phyloP scores from a whole-genome alignment of 2,888 invertebrate species.

The Capitulum mitella region DNA sequence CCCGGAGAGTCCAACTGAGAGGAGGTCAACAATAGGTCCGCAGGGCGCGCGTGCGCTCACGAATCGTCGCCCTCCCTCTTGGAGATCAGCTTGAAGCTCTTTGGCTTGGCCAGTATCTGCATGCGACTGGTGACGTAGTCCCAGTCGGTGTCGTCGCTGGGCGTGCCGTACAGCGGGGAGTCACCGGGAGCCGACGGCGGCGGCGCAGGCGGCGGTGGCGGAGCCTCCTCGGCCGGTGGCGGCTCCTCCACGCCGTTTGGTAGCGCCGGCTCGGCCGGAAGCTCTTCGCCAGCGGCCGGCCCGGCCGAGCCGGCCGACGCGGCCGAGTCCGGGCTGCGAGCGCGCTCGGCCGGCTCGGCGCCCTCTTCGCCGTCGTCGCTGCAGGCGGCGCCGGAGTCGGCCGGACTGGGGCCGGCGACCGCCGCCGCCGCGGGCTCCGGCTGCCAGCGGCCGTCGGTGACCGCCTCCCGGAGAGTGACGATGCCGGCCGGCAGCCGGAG shows the following conservation, averaged over 20 bases:
- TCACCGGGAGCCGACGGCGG: not conserved
- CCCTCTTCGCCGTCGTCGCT: not conserved
- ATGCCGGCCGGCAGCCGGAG: not conserved
- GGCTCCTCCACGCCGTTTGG: not conserved
- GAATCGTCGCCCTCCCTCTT: not conserved
- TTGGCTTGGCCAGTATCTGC: slow-evolving; percentile 10
- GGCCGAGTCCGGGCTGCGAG: not conserved
- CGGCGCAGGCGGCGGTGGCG: not conserved
- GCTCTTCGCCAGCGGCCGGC: not conserved
- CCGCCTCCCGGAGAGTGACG: not conserved
- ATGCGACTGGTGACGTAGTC: slow-evolving; percentile 8
- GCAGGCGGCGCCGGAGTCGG: not conserved
- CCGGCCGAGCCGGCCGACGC: too few species aligned
- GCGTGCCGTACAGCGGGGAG: not conserved
- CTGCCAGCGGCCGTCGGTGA: not conserved
- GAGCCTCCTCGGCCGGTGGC: not conserved
- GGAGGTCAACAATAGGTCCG: too few species aligned
- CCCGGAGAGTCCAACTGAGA: not conserved
- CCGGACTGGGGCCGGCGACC: not conserved
- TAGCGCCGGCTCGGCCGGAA: not conserved
- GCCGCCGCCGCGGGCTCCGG: not conserved
- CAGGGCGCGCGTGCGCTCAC: not conserved
- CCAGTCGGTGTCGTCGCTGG: slow-evolving; percentile 1
- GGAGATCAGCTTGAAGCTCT: slow-evolving; percentile 6
- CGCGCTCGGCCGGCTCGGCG: not conserved